phyloP scores from a whole-genome alignment of 2,888 invertebrate genomes.

The Monoplex corrugatus region DNA sequence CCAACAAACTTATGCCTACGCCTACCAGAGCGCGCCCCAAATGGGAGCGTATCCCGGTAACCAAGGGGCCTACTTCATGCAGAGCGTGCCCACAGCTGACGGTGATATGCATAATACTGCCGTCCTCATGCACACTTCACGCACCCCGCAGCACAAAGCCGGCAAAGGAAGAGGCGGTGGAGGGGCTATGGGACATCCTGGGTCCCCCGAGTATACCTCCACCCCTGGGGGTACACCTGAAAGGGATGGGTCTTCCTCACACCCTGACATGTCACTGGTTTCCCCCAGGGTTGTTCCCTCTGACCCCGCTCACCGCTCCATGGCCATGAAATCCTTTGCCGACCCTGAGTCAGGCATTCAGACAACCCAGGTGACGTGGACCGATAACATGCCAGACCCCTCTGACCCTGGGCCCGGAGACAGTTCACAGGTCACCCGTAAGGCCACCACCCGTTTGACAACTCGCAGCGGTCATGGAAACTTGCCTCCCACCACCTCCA shows the following conservation, averaged over 20 bases:
- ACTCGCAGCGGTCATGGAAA: conserved; percentile 68
- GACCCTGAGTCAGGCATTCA: conserved; percentile 71
- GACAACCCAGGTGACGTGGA: conserved; percentile 74
- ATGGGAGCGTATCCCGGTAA: conserved; percentile 47
- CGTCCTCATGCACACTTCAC: conserved; percentile 62
- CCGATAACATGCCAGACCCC: conserved; percentile 71
- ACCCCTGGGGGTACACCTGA: conserved; percentile 64
- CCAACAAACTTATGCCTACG: conserved; percentile 61
- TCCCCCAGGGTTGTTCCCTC: conserved; percentile 63
- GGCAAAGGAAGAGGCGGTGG: conserved; percentile 36
- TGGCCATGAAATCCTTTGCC: conserved; percentile 68
- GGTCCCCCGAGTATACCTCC: conserved; percentile 65
- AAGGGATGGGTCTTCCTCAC: neutral
- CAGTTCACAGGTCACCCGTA: conserved; percentile 72
- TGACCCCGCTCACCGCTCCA: conserved; percentile 66
- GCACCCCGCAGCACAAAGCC: conserved; percentile 53
- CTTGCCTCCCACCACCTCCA: conserved; percentile 66
- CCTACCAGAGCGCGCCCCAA: conserved; percentile 58
- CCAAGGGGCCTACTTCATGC: conserved; percentile 71
- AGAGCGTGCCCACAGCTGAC: conserved; percentile 66
- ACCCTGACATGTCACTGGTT: conserved; percentile 54
- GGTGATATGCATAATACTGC: conserved; percentile 64
- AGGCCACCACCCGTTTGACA: conserved; percentile 73
- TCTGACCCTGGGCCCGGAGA: conserved; percentile 71
- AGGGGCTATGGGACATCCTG: conserved; percentile 57